Percentiles rank a stretch among this genome's conserved stretches.
phyloP scores from a whole-genome alignment of 2,113 vertebrate genomes.

The Oriolus oriolus region DNA sequence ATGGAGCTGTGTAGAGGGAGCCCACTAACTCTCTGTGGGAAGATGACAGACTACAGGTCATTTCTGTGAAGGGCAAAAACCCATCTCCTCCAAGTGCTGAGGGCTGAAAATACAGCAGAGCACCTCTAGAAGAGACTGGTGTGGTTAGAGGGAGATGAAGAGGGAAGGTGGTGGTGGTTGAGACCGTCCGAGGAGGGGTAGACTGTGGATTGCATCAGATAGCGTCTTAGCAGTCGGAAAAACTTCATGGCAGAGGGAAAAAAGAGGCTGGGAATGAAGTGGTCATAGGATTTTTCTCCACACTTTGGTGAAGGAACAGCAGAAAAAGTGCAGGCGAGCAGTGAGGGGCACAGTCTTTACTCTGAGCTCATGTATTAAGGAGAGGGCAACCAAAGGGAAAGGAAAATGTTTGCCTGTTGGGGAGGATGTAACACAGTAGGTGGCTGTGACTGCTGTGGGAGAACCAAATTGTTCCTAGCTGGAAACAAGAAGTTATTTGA shows the following conservation, averaged over 20 bases:
- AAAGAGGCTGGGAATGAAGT: not conserved
- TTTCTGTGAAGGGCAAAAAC: not conserved
- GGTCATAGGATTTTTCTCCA: not conserved
- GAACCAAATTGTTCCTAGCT: conserved; percentile 9
- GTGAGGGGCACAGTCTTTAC: not conserved
- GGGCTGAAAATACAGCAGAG: not conserved
- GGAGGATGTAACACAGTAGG: not conserved
- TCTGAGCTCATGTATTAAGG: not conserved
- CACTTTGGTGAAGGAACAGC: not conserved
- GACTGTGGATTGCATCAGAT: not conserved
- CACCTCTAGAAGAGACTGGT: not conserved
- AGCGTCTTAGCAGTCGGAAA: not conserved
- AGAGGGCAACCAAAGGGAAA: not conserved
- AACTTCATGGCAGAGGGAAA: not conserved
- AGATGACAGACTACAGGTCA: not conserved
- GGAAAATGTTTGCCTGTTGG: not conserved
- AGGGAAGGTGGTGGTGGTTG: not conserved
- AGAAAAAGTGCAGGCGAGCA: not conserved
- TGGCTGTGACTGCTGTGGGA: not conserved
- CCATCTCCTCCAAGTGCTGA: not conserved
- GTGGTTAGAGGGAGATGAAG: not conserved
- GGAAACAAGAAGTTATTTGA: conserved; percentile 14
- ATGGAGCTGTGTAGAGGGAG: not conserved
- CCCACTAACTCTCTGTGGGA: not conserved
- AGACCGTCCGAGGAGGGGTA: not conserved